Conservation (phyloP, 2,113 vertebrate genomes). For the Megaleporinus macrocephalus region DNA sequence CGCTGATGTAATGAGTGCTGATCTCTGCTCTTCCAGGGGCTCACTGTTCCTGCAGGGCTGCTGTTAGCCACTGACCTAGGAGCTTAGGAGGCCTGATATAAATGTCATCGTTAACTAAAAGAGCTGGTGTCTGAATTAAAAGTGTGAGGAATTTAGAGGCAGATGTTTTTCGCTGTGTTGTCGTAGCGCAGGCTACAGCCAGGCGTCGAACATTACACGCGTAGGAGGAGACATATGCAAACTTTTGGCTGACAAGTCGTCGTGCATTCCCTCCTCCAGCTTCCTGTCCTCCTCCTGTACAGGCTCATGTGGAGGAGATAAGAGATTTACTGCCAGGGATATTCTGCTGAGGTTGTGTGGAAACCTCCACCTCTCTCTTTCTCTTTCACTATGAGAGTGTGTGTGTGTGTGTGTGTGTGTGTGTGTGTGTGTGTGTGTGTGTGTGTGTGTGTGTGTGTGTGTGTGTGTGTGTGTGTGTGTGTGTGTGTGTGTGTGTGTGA, state of each 20-base stretch:
- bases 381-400: not conserved
- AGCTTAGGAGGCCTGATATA: not conserved
- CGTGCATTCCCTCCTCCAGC: not conserved
- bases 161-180: not conserved
- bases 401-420: too few species aligned
- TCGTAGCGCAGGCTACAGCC: not conserved
- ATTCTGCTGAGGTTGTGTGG: not conserved
- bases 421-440: too few species aligned
- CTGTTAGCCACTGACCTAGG: not conserved
- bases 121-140: not conserved
- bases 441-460: too few species aligned
- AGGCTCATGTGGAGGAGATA: not conserved
- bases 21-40: not conserved
- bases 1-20: not conserved
- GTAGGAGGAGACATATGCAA: not conserved
- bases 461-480: too few species aligned
- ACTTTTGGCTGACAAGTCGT: not conserved
- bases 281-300: conserved; percentile 21
- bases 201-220: not conserved
- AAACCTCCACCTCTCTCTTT: not conserved
- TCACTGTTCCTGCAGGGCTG: not conserved
- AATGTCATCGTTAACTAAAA: not conserved
- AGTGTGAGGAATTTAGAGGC: not conserved
- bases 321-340: not conserved
- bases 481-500: too few species aligned